Evolutionary conservation across 2,888 invertebrate genomes (phyloP).

Genomic region (Bombyx huttoni): DNA sequence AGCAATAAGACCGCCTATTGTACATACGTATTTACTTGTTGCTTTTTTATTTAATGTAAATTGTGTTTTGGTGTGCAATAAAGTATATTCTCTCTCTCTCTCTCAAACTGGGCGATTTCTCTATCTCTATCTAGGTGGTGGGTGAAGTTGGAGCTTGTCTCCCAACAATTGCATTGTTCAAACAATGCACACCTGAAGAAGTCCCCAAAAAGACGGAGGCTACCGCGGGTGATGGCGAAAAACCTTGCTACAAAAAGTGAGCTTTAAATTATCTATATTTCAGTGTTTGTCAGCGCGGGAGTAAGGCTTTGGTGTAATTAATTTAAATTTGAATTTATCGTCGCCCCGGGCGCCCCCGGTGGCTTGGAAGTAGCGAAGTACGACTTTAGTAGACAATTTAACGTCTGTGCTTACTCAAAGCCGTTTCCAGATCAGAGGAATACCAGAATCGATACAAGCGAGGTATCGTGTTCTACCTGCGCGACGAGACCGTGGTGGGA

Average conservation of each 20-base stretch:
- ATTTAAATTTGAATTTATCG: too few relatives aligned
- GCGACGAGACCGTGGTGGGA: constrained; percentile 50
- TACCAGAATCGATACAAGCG: constrained; percentile 46
- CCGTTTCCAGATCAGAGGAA: constrained; percentile 21
- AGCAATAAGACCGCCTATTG: too few relatives aligned
- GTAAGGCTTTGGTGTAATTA: background rate
- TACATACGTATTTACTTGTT: too few relatives aligned
- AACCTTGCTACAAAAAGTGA: constrained; percentile 42
- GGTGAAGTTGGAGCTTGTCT: constrained; percentile 60
- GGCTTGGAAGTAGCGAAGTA: too few relatives aligned
- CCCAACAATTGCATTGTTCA: constrained; percentile 53
- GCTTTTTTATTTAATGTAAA: too few relatives aligned
- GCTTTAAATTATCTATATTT: background rate
- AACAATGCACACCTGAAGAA: constrained; percentile 28
- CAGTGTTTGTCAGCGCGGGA: too few relatives aligned
- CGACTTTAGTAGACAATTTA: too few relatives aligned
- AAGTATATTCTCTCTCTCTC: too few relatives aligned
- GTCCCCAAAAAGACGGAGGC: constrained; percentile 5
- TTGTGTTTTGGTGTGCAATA: too few relatives aligned
- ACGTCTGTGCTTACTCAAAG: too few relatives aligned
- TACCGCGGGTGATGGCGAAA: constrained; percentile 14
- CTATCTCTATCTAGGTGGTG: constrained; percentile 26
- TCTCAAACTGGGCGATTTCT: background rate
- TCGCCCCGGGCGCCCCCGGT: too few relatives aligned
- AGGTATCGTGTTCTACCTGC: constrained; percentile 52